Percentiles rank a stretch among this genome's conserved stretches.
Evolutionary conservation across 92 coral and sea anemone species (phyloP).

Genomic region (Bergia puertoricense): DNA sequence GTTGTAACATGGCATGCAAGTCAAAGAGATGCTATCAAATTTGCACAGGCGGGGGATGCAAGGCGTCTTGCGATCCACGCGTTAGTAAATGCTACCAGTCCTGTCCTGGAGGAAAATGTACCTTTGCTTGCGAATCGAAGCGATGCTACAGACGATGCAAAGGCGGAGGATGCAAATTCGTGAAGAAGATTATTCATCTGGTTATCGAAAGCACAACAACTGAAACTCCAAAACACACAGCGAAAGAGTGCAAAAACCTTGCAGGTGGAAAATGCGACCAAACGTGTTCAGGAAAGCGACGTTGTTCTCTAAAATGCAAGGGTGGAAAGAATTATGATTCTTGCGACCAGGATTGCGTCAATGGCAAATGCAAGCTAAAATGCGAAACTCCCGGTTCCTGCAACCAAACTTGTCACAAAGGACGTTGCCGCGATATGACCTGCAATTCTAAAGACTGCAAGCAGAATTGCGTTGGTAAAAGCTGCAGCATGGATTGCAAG

Average conservation of each 20-base stretch:
- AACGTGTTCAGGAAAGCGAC: conserved; percentile 53
- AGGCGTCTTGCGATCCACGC: conserved; percentile 67
- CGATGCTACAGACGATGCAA: conserved; percentile 79
- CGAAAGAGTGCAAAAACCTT: conserved; percentile 53
- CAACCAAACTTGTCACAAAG: conserved; percentile 70
- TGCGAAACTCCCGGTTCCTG: conserved; percentile 71
- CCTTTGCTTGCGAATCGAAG: conserved; percentile 69
- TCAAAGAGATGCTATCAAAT: conserved; percentile 78
- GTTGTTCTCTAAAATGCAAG: conserved; percentile 62
- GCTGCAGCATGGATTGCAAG: conserved; percentile 78
- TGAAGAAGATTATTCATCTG: conserved; percentile 53
- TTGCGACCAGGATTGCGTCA: conserved; percentile 76
- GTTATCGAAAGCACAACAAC: conserved; percentile 28
- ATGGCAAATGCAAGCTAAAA: conserved; percentile 72
- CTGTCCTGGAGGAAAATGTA: conserved; percentile 79
- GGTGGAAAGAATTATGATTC: conserved; percentile 66
- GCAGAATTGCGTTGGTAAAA: conserved; percentile 75
- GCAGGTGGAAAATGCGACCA: conserved; percentile 68
- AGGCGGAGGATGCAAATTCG: conserved; percentile 70
- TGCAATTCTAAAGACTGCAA: conserved; percentile 69
- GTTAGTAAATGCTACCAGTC: conserved; percentile 71
- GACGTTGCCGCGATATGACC: conserved; percentile 67
- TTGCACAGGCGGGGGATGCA: conserved; percentile 80
- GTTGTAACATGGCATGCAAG: conserved; percentile 81
- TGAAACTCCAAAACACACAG: neutral